Base-by-base conservation (phyloP, 2,113 vertebrate genomes). In the Gobius niger region DNA sequence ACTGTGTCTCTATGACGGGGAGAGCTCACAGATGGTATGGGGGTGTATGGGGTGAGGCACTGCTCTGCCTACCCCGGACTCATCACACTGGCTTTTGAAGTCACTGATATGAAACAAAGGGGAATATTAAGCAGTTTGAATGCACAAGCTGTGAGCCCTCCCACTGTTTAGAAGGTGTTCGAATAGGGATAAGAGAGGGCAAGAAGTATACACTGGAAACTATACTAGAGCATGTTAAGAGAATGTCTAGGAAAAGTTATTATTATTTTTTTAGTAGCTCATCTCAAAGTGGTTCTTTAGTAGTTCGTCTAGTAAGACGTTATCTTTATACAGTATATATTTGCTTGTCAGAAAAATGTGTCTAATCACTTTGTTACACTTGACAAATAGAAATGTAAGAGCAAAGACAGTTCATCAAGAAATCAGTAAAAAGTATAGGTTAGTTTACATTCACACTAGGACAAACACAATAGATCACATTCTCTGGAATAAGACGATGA, bases 21-120 rank as follows among this genome's bases (percentile, higher is more conserved):
- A 84, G 75, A 75, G 83, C 76, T 84, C 81, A 83, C 82, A 84
- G 83, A 86, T 89, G 85, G 82, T 54, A n/a, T 19, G 1, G 70
- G 59, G 62, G 16, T 18, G 63, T 42, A 47, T 16, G n/a, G 7
- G 47, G 11, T 18, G 34, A 47, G 51, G 70, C 76, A 73, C 71
- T 83, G 76, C 65, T 16, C 60, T 63, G 65, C 67, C 18, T 12
- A 16, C 59, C 54, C 75, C 77, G 82, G 72, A 87, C 64, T 82
- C 77, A 71, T 19, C 64, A 71, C 72, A 57, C 44, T 80, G 42
- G 67, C 73, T 79, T 83, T 76, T 76, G 75, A 82, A 80, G 72
- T 82, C 11, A 64, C 76, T 75, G 76, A 44, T 50, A 47, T 76
- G 72, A 61, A 74, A 77, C 64, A 64, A 75, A 68, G 34, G 74